Base-by-base conservation (phyloP, 2,797 vertebrate species). In the Rhabdomys pumilio region DNA sequence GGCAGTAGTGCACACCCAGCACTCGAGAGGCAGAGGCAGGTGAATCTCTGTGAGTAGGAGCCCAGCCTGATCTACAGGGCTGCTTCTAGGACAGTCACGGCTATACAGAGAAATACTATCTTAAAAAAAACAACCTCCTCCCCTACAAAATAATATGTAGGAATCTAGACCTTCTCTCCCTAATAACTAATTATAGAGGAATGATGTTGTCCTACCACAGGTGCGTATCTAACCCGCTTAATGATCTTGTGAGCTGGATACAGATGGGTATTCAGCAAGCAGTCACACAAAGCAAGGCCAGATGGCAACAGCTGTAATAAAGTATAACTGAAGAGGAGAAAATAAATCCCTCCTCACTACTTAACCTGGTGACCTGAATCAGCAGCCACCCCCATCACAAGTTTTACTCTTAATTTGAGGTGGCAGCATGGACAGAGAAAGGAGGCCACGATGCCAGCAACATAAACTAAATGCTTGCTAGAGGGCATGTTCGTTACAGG, bases 391-490 rank as follows among this genome's bases (percentile, higher is more conserved):
- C 69, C 57, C 80, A n/a, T 72, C 72, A 31, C 2, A 88, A 41
- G 34, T 38, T 84, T 91, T 26, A 12, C 26, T 82, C 77, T 90
- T 79, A 86, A 91, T 77, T 2, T 84, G 89, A 93, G 55, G 47
- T 63, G 50, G 11, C 80, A 95, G 61, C 1, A 0, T 38, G 29
- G 38, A 63, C 73, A 84, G 26, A 69, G 65, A 82, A 41, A 73
- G 17, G 34, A 89, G 86, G 34, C 5, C 4, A 1, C 69, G 12
- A 24, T n/a, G 31, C 31, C 55, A 65, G 6, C 47, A 50, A 29
- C 26, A 79, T 34, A 63, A 31, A 44, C 3, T 9, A 29, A 34
- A 81, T 53, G 14, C 67, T 38, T 34, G 15, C 0, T 1, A 41
- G 10, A 31, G 34, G 12, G 20, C 24, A 1, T 34, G 12, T 19